Evolutionary conservation across 2,797 vertebrate genomes (phyloP).

Genomic region (Gymnoscopelus braueri): DNA sequence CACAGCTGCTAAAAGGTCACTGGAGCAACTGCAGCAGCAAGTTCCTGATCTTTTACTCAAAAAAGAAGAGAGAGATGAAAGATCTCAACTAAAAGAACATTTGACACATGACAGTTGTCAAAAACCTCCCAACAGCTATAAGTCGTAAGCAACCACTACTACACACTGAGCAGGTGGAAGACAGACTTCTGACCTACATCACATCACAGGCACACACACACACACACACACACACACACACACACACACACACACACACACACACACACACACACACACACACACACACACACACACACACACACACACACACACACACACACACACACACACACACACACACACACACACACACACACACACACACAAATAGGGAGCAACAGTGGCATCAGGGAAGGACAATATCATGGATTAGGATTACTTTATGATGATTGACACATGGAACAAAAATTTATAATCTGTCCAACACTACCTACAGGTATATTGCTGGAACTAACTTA

Average conservation of each 20-base stretch:
- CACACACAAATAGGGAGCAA: too few relatives aligned
- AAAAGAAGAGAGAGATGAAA: conserved; percentile 41
- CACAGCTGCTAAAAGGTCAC: conserved; percentile 77
- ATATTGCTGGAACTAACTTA: too few relatives aligned
- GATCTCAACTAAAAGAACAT: conserved; percentile 51
- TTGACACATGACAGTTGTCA: conserved; percentile 59
- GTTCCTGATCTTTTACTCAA: conserved; percentile 59
- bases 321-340: not conserved
- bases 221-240: not conserved
- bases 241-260: not conserved
- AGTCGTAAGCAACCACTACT: conserved; percentile 33
- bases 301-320: not conserved
- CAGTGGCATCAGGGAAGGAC: too few relatives aligned
- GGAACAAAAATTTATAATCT: too few relatives aligned
- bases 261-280: not conserved
- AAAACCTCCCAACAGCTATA: conserved; percentile 35
- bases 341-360: too few relatives aligned
- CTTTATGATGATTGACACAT: too few relatives aligned
- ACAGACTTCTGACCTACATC: not conserved
- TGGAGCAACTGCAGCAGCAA: conserved; percentile 62
- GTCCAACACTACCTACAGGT: too few relatives aligned
- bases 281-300: not conserved
- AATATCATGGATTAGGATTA: too few relatives aligned
- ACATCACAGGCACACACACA: not conserved
- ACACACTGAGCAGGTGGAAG: conserved; percentile 14